Conservation (phyloP, 2,113 vertebrate species). For the Hyla sarda region DNA sequence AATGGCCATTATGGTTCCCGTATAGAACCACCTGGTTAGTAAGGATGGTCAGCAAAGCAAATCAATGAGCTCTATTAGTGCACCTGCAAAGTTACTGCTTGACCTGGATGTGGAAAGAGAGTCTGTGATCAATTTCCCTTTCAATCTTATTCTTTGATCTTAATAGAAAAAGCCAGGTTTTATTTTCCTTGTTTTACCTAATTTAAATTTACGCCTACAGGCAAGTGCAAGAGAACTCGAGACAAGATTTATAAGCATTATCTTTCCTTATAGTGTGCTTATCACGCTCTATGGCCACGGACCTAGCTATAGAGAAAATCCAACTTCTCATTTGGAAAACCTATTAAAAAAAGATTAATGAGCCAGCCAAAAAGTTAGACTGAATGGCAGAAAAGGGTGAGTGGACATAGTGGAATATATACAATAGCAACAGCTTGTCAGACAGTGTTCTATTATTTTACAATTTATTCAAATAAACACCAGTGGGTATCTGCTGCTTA, state of each 20-base stretch:
- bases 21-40: not conserved
- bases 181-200: not conserved
- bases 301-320: constrained; percentile 15
- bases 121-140: constrained; percentile 1
- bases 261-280: constrained; percentile 35
- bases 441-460: constrained; percentile 30
- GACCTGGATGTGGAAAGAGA: constrained; percentile 1
- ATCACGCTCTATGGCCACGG: constrained; percentile 28
- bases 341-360: constrained; percentile 31
- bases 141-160: constrained; percentile 11
- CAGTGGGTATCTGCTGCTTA: not conserved
- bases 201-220: constrained; percentile 31
- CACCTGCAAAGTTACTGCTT: not conserved
- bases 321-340: constrained; percentile 44
- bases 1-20: not conserved
- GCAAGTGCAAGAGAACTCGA: not conserved
- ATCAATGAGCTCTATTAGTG: constrained; percentile 7
- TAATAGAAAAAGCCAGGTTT: constrained; percentile 23
- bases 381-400: constrained; percentile 32
- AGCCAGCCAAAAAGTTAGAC: not conserved
- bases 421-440: not conserved
- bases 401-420: not conserved
- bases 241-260: constrained; percentile 43
- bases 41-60: not conserved
- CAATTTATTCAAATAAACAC: not conserved